A percentile compares a stretch with the other conserved stretches of the same genome.
phyloP scores from a whole-genome alignment of 1,140 invertebrate species.

The Nebria ingens region DNA sequence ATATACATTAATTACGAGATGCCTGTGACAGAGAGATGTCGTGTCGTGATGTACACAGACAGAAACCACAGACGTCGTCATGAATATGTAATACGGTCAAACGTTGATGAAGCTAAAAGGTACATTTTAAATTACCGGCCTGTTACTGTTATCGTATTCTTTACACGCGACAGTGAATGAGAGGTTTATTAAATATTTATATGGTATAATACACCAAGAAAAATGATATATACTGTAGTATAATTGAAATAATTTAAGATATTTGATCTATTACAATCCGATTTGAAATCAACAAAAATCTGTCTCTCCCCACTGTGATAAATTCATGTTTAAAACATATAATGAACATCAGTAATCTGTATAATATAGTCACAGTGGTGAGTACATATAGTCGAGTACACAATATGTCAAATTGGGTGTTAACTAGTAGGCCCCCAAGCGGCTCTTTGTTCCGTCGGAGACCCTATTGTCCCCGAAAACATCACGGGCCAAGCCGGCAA shows the following conservation, averaged over 20 bases:
- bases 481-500: neutral
- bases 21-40: too few relatives aligned
- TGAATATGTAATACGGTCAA: conserved; percentile 35
- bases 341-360: neutral
- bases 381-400: conserved; percentile 1
- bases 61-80: conserved; percentile 11
- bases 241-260: too few relatives aligned
- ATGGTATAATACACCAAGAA: too few relatives aligned
- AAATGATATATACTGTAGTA: too few relatives aligned
- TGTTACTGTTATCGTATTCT: conserved; percentile 37
- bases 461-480: neutral
- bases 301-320: too few relatives aligned
- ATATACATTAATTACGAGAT: too few relatives aligned
- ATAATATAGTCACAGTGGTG: neutral
- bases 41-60: conserved; percentile 11
- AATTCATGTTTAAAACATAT: neutral
- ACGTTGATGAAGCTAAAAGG: neutral
- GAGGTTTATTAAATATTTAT: neutral
- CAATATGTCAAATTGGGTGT: conserved; percentile 34
- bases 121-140: neutral
- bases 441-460: neutral
- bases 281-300: too few relatives aligned
- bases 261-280: too few relatives aligned
- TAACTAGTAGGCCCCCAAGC: conserved; percentile 19
- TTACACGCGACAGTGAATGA: too few relatives aligned